Percentiles rank a stretch among this genome's conserved stretches.
These are phyloP conservation scores for Cyanoliseus patagonus DNA, from an alignment of 2,113 vertebrate genomes.

Conservation along the genomic window DNA sequence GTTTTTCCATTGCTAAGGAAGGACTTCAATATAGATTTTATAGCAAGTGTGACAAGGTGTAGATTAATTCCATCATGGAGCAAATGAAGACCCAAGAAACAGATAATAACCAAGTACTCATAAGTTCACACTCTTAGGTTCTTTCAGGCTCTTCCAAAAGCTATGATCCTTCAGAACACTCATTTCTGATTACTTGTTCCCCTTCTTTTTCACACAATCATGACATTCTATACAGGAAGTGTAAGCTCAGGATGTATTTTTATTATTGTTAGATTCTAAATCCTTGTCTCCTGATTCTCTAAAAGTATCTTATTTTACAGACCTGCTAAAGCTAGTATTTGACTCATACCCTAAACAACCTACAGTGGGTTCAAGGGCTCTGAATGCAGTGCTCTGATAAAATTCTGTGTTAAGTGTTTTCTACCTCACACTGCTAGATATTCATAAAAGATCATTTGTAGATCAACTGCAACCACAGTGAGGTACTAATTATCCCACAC, in stretches of 20 bases:
- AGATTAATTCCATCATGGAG: background rate
- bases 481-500: background rate
- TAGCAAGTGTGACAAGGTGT: background rate
- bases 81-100: background rate
- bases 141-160: background rate
- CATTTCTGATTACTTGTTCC: background rate
- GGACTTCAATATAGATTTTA: background rate
- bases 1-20: background rate
- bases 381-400: background rate
- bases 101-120: background rate
- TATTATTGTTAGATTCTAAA: background rate
- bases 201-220: background rate
- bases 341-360: background rate
- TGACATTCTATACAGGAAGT: background rate
- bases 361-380: background rate
- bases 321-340: background rate
- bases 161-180: background rate
- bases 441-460: background rate
- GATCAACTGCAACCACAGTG: background rate
- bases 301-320: background rate
- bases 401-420: background rate
- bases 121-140: background rate
- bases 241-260: background rate
- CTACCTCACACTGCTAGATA: background rate
- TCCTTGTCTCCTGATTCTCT: background rate